Evolutionary conservation across 2,797 vertebrate genomes (phyloP), one percentile per base, ranked within the genome.

Genomic region (Onychomys arenicola): DNA sequence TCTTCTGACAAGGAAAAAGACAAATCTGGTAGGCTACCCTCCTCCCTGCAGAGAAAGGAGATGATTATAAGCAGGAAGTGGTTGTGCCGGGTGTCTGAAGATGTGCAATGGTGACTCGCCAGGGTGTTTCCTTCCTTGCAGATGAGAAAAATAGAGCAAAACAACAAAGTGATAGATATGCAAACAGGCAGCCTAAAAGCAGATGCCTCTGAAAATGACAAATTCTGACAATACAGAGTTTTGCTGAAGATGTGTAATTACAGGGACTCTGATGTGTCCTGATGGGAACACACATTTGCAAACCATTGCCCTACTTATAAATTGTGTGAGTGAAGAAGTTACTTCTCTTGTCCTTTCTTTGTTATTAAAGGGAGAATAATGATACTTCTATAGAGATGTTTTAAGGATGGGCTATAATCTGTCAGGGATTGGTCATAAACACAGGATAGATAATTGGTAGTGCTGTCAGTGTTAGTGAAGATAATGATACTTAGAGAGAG

Each of bases 91-190:
- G 2, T 73, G 67, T 90, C 76, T 80, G 19, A 63, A 37, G 46
- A 40, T 78, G 12, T 59, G 2, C 32, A 83, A 71, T 32, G 49
- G n/a, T 55, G 17, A 46, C 29, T 76, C 9, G 43, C 16, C 59
- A 61, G 40, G 34, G 37, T 4, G 27, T 93, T 95, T 91, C 23
- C 34, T 59, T 85, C 78, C 40, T 46, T 16, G 16, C 6, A 19
- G 37, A 90, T 29, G 13, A 49, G 73, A 94, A 92, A 83, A 63
- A 63, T 55, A 89, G 89, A 96, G 46, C 4, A 63, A 83, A 88
- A 73, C 1, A 46, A 93, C 43, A 83, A 82, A 78, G 69, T 32
- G 37, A 55, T 67, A 90, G 11, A 40, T 84, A 29, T 25, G 4
- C 37, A 19, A 90, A 67, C 55, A 85, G 49, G 29, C 27, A 92